Evolutionary conservation across 2,888 invertebrate genomes (phyloP), one percentile per base, ranked within the genome.

Genomic region (Balanococcus diminutus): DNA sequence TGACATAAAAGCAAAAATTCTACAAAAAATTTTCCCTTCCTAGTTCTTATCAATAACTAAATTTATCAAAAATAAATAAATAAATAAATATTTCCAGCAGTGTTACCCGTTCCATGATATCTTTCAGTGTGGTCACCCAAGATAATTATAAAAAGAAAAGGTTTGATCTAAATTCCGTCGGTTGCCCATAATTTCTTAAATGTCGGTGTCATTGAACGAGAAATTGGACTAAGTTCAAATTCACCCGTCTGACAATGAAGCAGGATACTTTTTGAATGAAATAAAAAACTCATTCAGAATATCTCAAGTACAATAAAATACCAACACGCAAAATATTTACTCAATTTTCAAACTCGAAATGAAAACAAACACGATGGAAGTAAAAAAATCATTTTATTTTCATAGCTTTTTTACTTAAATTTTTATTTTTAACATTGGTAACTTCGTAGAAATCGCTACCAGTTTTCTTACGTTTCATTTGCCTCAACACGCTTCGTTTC

Each of bases 381-480:
- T 46, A 46, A 56, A 56, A 22, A 56, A 22, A 79, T 79, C 19
- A 79, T 19, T 32, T 79, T 36, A 79, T 19, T 84, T 87, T 87
- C 19, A 84, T 86, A 32, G 83, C 14, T 84, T 87, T 87, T 28
- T 87, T 86, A 51, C 87, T 82, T 25, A 84, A 87, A 85, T 88
- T 96, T 88, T 94, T 93, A 90, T 96, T 96, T 90, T 96, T 96
- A 84, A 96, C 96, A 91, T 97, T 96, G 11, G 95, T 92, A 39
- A 94, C 93, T 92, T 96, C 96, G 90, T 96, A 96, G 89, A 96
- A 96, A 90, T 96, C 95, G 90, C 95, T 96, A 88, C 96, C 96
- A 87, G 95, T 93, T 89, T 95, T 96, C 89, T 94, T 95, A 14
- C 95, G 92, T 88, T 94, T 95, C 88, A 92, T 92, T 14, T 94